Base-by-base conservation (phyloP, 2,888 invertebrate species). In the Eilema depressum region DNA sequence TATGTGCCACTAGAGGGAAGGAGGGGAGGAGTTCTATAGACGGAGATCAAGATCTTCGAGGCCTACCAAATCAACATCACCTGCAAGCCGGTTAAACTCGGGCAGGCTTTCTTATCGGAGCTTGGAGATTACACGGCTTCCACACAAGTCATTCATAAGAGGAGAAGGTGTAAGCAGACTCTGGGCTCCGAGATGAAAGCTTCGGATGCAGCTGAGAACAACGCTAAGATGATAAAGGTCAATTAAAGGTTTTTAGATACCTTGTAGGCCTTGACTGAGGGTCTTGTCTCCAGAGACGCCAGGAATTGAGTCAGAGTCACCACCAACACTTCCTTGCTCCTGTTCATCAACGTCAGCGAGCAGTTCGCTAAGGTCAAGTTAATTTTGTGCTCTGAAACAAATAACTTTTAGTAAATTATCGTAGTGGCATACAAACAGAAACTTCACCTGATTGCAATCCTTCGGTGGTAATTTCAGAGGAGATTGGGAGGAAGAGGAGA, bases 301-400 rank as follows among this genome's bases (percentile, higher is more conserved):
- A 97, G 92, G 82, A 97, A 96, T 90, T 98, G 97, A 0, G 97
- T 97, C 74, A 98, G 87, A 0, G 97, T 97, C 77, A 97, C 89
- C 26, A 97, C 97, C 72, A 97, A 86, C 17, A 98, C 96, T 91
- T 98, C 98, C 79, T 96, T 97, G 70, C 96, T 96, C 73, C 96
- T 96, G 85, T 96, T 97, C 80, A 97, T 93, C 66, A 98, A 90
- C 17, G 97, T 97, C 69, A 97, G 74, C 2, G 97, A 97, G 79
- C 97, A 96, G 87, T 97, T 97, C 23, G 97, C 97, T 66, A 98
- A 88, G 0, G 97, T 97, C 76, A 98, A 95, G 89, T 97, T 97
- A 73, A 97, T 92, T 91, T 97, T 97, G 86, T 97, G 97, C 83
- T 97, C 97, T 97, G 94, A 0, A 66, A 57, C 20, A 37, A 53